phyloP scores from a whole-genome alignment of 2,113 vertebrate genomes.

The Catharus minimus region DNA sequence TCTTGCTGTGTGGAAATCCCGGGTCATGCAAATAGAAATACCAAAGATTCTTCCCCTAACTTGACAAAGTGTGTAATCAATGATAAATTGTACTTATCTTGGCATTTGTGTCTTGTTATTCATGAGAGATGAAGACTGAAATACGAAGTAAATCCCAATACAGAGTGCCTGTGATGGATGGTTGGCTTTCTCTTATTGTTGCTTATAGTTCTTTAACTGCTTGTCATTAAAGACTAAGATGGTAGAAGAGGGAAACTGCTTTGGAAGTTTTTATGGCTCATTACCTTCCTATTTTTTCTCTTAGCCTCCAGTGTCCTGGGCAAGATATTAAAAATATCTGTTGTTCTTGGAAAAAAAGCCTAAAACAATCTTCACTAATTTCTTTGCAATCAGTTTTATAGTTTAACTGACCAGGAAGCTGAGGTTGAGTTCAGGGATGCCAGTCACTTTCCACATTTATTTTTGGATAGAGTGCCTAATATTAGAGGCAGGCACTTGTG shows the following conservation, averaged over 20 bases:
- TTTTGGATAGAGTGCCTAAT: not conserved
- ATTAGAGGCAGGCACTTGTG: conserved; percentile 58
- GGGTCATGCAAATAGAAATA: not conserved
- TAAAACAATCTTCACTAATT: not conserved
- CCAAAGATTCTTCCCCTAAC: not conserved
- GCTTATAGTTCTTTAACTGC: not conserved
- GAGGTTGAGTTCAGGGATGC: not conserved
- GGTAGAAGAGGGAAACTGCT: not conserved
- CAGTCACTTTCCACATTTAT: not conserved
- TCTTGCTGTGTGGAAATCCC: not conserved
- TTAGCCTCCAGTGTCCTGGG: not conserved
- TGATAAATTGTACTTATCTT: not conserved
- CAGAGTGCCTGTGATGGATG: not conserved
- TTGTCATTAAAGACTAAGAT: conserved; percentile 18
- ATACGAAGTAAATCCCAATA: not conserved
- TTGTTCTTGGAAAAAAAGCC: not conserved
- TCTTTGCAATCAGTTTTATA: not conserved
- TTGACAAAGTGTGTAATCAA: not conserved
- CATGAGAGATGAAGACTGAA: not conserved
- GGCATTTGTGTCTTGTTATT: not conserved
- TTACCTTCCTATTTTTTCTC: conserved; percentile 22
- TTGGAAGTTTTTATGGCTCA: conserved; percentile 25
- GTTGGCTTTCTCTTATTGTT: conserved; percentile 5
- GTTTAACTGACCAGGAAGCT: not conserved
- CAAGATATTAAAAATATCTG: conserved; percentile 1